phyloP scores from a whole-genome alignment of 2,888 invertebrate genomes.

The Pycnomerus fuliginosus region DNA sequence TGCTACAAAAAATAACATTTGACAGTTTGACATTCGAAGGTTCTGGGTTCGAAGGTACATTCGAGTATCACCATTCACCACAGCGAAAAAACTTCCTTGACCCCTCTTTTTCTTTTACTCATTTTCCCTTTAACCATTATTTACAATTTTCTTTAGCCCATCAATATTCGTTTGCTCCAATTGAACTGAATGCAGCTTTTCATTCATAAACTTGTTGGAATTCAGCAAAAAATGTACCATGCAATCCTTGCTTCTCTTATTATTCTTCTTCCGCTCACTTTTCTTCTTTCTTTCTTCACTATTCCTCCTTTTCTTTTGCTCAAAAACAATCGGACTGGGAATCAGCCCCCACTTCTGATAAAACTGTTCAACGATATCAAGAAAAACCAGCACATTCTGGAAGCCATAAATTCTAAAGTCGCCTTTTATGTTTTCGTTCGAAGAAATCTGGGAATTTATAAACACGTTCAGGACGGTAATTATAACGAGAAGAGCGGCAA shows the following conservation, averaged over 20 bases:
- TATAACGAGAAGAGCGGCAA: not conserved
- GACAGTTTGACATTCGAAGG: too few species aligned
- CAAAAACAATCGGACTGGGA: constrained; percentile 8
- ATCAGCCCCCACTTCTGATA: not conserved
- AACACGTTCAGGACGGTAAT: not conserved
- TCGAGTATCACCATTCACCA: too few species aligned
- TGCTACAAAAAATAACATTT: too few species aligned
- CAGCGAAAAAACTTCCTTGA: too few species aligned
- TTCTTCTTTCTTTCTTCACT: constrained; percentile 2
- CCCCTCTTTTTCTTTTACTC: too few species aligned
- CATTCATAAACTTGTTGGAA: constrained; percentile 6
- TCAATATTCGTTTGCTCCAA: constrained; percentile 3
- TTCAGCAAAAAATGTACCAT: constrained; percentile 7
- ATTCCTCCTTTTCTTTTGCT: not conserved
- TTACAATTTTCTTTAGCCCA: constrained; percentile 2
- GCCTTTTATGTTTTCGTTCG: not conserved
- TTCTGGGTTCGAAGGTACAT: too few species aligned
- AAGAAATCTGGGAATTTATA: too few species aligned
- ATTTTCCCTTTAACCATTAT: too few species aligned
- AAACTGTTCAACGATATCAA: constrained; percentile 6
- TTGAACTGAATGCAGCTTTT: constrained; percentile 1
- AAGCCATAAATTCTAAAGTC: constrained; percentile 3
- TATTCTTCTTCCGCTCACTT: constrained; percentile 3
- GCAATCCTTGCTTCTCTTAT: too few species aligned
- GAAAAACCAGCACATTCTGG: constrained; percentile 7